Evolutionary conservation across 2,113 vertebrate species (phyloP).

Genomic region (Tetrax tetrax): DNA sequence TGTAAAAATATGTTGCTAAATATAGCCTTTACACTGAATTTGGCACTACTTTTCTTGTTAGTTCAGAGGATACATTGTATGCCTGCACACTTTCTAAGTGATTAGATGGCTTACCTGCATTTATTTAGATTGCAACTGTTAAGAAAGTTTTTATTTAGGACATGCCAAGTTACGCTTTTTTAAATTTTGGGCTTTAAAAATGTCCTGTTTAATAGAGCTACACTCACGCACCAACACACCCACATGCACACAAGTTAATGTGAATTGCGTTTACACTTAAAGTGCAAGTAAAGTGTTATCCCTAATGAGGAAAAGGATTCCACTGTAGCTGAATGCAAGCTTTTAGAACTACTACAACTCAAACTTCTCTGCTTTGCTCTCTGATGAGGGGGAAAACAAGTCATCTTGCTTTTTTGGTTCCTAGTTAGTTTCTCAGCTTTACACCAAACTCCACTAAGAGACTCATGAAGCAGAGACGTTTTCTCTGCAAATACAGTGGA

Average conservation of each 20-base stretch:
- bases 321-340: background rate
- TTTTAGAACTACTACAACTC: background rate
- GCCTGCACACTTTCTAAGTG: background rate
- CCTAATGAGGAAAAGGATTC: background rate
- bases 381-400: background rate
- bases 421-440: background rate
- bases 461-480: background rate
- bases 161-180: background rate
- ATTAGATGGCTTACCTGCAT: background rate
- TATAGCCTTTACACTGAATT: slow-evolving; percentile 22
- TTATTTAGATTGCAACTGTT: background rate
- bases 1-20: background rate
- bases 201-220: background rate
- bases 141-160: background rate
- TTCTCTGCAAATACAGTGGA: background rate
- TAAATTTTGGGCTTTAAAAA: background rate
- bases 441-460: background rate
- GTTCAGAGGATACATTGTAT: background rate
- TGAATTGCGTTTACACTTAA: background rate
- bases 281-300: background rate
- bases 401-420: background rate
- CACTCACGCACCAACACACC: background rate
- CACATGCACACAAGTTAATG: background rate
- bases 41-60: background rate
- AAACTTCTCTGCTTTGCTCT: background rate